These are phyloP conservation scores for Eucidaris tribuloides DNA, from an alignment of 35 echinoderm and acorn worm genomes.

Conservation along the genomic window DNA sequence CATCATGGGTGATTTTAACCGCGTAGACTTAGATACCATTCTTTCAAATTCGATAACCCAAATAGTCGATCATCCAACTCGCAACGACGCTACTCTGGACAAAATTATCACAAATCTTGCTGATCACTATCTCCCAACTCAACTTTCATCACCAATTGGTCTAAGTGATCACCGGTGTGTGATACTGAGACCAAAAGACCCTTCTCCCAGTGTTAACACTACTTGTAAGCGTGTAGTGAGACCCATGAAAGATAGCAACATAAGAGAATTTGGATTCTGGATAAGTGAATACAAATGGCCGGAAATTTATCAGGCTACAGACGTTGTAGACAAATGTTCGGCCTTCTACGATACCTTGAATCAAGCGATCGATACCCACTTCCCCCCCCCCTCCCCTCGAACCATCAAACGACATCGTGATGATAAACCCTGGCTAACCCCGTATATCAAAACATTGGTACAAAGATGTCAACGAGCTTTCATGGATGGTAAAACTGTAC, in stretches of 20 bases:
- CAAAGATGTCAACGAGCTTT: background rate
- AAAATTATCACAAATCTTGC: too few species aligned
- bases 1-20: too few species aligned
- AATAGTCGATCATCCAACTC: too few species aligned
- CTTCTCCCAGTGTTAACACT: background rate
- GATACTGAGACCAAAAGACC: too few species aligned
- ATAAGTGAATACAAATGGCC: constrained; percentile 23
- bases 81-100: too few species aligned
- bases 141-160: too few species aligned
- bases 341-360: constrained; percentile 1
- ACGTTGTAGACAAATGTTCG: constrained; percentile 12
- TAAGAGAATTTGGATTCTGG: constrained; percentile 24
- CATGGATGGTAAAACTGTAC: background rate
- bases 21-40: too few species aligned
- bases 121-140: too few species aligned
- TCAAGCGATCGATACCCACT: background rate
- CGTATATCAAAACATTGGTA: background rate
- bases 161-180: too few species aligned
- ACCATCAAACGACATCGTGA: background rate
- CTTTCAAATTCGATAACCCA: too few species aligned
- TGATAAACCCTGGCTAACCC: background rate
- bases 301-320: constrained; percentile 4
- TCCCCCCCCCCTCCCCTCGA: background rate
- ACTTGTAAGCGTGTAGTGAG: background rate
- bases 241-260: constrained; percentile 40